These are phyloP conservation scores for Metridium senile DNA, from an alignment of 92 coral and sea anemone species.

Conservation along the genomic window DNA sequence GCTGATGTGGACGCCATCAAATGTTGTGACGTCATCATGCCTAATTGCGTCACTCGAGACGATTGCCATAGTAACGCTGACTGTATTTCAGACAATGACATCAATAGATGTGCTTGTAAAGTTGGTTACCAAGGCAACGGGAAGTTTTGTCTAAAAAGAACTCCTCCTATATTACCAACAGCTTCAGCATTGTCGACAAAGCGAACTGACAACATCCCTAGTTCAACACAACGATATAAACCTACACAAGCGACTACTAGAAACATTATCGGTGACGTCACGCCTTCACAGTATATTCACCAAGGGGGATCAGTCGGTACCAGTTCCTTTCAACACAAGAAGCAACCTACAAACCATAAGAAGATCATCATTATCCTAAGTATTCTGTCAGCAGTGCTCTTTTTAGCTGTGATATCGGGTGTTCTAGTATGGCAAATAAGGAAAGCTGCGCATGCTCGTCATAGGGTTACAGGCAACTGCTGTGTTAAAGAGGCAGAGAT, in stretches of 20 bases:
- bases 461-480: not conserved
- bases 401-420: not conserved
- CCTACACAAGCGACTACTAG: not conserved
- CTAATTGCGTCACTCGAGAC: conserved; percentile 17
- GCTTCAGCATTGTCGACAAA: not conserved
- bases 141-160: conserved; percentile 4
- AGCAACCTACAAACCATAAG: not conserved
- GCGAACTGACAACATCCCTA: not conserved
- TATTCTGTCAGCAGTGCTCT: conserved; percentile 13
- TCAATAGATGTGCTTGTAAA: conserved; percentile 22
- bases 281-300: not conserved
- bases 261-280: not conserved
- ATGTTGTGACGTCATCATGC: conserved; percentile 26
- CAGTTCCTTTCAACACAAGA: not conserved
- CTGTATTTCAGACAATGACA: conserved; percentile 17
- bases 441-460: conserved; percentile 7
- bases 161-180: not conserved
- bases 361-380: conserved; percentile 11
- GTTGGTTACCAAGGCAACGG: conserved; percentile 39
- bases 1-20: conserved; percentile 39
- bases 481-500: conserved; percentile 12
- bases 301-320: not conserved
- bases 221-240: not conserved
- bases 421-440: conserved; percentile 33
- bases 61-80: conserved; percentile 48